Evolutionary conservation across 2,113 vertebrate species (phyloP).

Genomic region (Theristicus caerulescens): DNA sequence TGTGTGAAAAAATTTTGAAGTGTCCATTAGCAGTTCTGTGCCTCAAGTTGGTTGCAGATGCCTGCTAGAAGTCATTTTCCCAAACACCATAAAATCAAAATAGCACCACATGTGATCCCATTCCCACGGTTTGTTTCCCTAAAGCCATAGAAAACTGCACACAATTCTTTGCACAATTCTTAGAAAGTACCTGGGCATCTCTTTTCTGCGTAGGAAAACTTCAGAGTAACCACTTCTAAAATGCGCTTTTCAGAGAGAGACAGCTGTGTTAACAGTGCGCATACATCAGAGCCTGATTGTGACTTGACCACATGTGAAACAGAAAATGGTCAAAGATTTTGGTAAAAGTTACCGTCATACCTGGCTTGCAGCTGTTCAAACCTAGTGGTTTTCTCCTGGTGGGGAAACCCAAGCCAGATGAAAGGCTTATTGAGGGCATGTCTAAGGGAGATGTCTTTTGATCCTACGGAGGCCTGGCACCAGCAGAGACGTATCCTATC

Average conservation of each 20-base stretch:
- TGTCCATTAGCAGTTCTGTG: background rate
- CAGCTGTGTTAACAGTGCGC: background rate
- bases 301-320: background rate
- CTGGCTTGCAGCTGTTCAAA: conserved; percentile 49
- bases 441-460: background rate
- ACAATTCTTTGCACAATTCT: background rate
- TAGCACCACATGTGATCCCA: background rate
- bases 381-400: background rate
- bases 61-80: background rate
- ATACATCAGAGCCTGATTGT: background rate
- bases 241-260: background rate
- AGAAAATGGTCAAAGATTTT: background rate
- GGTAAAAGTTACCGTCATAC: conserved; percentile 1
- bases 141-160: background rate
- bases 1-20: background rate
- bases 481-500: background rate
- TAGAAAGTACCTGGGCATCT: background rate
- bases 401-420: background rate
- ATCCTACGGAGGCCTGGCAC: background rate
- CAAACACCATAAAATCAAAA: background rate
- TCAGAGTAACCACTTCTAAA: background rate
- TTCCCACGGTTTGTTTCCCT: background rate
- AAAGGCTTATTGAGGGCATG: background rate
- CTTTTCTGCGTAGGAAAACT: background rate
- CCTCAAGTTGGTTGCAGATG: background rate